Evolutionary conservation across 2,888 invertebrate genomes (phyloP).

Genomic region (Hydraecia micacea): DNA sequence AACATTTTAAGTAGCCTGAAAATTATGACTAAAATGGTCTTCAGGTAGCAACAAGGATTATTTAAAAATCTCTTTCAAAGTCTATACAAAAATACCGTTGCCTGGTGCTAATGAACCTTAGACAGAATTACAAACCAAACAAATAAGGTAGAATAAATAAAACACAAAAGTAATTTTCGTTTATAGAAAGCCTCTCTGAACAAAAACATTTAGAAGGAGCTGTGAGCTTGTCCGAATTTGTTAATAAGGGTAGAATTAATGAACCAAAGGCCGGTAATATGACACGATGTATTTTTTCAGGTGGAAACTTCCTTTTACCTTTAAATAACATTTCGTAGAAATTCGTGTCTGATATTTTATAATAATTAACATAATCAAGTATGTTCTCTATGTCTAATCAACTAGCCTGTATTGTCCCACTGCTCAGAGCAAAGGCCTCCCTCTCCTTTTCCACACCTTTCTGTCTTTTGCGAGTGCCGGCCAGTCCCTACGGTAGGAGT

Average conservation of each 20-base stretch:
- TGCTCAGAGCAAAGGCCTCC: no score
- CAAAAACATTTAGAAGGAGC: constrained; percentile 46
- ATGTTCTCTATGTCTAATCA: not conserved
- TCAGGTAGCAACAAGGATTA: not conserved
- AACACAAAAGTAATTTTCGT: constrained; percentile 61
- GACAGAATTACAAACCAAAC: constrained; percentile 24
- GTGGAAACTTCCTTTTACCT: constrained; percentile 26
- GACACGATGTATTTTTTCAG: constrained; percentile 52
- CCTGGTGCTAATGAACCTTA: constrained; percentile 6
- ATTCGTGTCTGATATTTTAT: constrained; percentile 9
- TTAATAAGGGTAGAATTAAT: constrained; percentile 53
- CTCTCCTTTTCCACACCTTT: no score
- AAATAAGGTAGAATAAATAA: constrained; percentile 33
- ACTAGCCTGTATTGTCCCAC: no score
- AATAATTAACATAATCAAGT: not conserved
- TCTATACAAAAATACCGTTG: constrained; percentile 2
- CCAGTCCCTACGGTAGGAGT: no score
- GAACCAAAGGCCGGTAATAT: constrained; percentile 31
- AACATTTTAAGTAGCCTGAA: no score
- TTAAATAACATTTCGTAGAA: constrained; percentile 14
- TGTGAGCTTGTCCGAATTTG: constrained; percentile 43
- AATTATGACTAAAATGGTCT: not conserved
- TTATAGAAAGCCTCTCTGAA: constrained; percentile 43
- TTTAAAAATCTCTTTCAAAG: constrained; percentile 9
- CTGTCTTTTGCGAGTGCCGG: no score